Evolutionary conservation across 2,888 invertebrate genomes (phyloP).

Genomic region (Notodonta ziczac): DNA sequence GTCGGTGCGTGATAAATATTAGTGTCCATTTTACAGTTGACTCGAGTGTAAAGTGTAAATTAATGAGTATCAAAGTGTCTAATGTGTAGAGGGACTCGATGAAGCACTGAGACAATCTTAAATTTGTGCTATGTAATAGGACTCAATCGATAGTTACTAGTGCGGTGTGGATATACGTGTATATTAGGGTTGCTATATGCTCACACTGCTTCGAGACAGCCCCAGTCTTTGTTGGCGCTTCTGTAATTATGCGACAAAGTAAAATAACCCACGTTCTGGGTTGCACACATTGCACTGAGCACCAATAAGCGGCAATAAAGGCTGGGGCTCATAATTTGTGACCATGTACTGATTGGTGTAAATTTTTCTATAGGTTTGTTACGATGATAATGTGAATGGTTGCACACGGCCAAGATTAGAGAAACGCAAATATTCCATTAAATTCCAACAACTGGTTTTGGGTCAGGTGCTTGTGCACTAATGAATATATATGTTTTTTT

Average conservation of each 20-base stretch:
- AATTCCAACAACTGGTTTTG: slow-evolving; percentile 55
- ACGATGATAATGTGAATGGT: slow-evolving; percentile 61
- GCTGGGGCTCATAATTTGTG: slow-evolving; percentile 72
- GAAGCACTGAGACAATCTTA: slow-evolving; percentile 65
- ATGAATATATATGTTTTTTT: slow-evolving; percentile 25
- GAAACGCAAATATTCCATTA: slow-evolving; percentile 48
- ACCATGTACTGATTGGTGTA: slow-evolving; percentile 80
- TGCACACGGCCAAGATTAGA: slow-evolving; percentile 44
- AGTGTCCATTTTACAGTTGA: slow-evolving; percentile 66
- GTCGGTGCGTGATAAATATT: slow-evolving; percentile 52
- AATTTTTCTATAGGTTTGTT: slow-evolving; percentile 82
- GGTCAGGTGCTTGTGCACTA: slow-evolving; percentile 71
- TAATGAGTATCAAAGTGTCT: slow-evolving; percentile 71
- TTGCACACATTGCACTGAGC: background rate
- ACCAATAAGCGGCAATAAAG: slow-evolving; percentile 46
- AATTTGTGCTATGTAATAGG: slow-evolving; percentile 71
- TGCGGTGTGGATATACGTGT: slow-evolving; percentile 71
- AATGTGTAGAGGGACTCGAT: slow-evolving; percentile 60
- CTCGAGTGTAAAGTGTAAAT: slow-evolving; percentile 82
- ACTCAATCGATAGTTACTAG: slow-evolving; percentile 68
- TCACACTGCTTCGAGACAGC: slow-evolving; percentile 68
- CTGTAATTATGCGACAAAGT: slow-evolving; percentile 16
- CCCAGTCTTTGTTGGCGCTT: slow-evolving; percentile 67
- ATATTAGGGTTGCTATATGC: slow-evolving; percentile 68
- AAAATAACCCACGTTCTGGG: slow-evolving; percentile 4